Evolutionary conservation across 2,113 vertebrate species (phyloP), one percentile per base, ranked within the genome.

Genomic region (Bostrychus sinensis): DNA sequence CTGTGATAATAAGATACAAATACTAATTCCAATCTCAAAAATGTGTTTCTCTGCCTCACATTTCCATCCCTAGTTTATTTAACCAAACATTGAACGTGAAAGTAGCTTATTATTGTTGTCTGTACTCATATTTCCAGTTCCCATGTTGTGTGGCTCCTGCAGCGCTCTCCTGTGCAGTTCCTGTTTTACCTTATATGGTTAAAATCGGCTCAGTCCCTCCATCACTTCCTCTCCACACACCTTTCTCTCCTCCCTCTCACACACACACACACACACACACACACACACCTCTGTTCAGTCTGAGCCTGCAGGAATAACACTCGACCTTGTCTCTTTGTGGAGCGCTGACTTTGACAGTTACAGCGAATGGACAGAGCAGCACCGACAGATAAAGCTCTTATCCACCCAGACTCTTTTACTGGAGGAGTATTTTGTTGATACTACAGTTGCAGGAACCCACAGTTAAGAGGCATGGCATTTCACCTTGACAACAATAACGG

Each of bases 161-260:
- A 16, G 42, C 16, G 42, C 23, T 16, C 4, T 51, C 23, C 25
- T 14, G n/a, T 11, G 3, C 22, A 5, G 13, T 58, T 67, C 53
- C 41, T 34, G 43, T 70, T 70, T 84, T 66, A 53, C 68, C 78
- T 64, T 66, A 78, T 76, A 76, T 78, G 75, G 72, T 32, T 39
- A 72, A 38, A 76, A 79, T 54, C 20, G 58, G 22, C 16, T 65
- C 50, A 20, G 17, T 17, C 42, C 28, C 26, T 51, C 2, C 7
- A 13, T 39, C 30, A 32, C 30, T 32, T 32, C 37, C 10, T 39
- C 16, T n/a, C 5, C 12, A 25, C 12, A 16, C 46, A 23, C 39
- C 34, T 38, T 54, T 17, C 22, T 12, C 11, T 4, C 3, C 25
- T 14, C 0, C 0, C 53, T 34, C 17, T 42, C 17, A n/a, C n/a